phyloP scores from a whole-genome alignment of 2,113 vertebrate genomes.

The Eira barbara region DNA sequence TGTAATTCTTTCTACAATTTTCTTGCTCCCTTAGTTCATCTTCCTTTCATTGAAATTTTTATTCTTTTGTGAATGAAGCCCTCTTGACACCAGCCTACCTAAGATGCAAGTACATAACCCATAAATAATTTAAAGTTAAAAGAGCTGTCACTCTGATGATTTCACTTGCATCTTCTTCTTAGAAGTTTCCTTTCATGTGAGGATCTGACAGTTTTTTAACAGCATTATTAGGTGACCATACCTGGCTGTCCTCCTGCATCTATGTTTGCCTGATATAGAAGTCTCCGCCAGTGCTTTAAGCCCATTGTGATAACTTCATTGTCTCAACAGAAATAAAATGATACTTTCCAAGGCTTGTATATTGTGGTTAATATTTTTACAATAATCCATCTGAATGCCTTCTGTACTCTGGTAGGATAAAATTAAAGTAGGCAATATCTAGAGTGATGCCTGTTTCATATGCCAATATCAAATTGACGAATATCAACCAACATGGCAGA shows the following conservation, averaged over 20 bases:
- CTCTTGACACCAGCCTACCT: slow-evolving; percentile 11
- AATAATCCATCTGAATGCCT: not conserved
- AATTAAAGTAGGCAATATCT: not conserved
- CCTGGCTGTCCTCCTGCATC: not conserved
- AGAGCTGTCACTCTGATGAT: not conserved
- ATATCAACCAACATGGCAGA: not conserved
- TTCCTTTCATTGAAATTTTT: slow-evolving; percentile 39
- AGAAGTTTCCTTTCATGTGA: not conserved
- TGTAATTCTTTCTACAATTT: not conserved
- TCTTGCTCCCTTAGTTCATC: not conserved
- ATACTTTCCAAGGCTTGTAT: not conserved
- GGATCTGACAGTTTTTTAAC: not conserved
- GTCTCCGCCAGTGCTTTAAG: not conserved
- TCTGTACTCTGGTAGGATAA: not conserved
- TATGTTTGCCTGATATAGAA: not conserved
- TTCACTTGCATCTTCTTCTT: not conserved
- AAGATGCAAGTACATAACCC: not conserved
- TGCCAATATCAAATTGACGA: not conserved
- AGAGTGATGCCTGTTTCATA: not conserved
- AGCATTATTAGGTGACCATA: not conserved
- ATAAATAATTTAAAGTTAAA: slow-evolving; percentile 35
- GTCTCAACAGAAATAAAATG: not conserved
- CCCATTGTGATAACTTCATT: not conserved
- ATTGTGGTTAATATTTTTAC: not conserved
- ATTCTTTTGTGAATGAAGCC: slow-evolving; percentile 23